Base-by-base conservation (phyloP, 2,888 invertebrate species). In the Atherix ibis region DNA sequence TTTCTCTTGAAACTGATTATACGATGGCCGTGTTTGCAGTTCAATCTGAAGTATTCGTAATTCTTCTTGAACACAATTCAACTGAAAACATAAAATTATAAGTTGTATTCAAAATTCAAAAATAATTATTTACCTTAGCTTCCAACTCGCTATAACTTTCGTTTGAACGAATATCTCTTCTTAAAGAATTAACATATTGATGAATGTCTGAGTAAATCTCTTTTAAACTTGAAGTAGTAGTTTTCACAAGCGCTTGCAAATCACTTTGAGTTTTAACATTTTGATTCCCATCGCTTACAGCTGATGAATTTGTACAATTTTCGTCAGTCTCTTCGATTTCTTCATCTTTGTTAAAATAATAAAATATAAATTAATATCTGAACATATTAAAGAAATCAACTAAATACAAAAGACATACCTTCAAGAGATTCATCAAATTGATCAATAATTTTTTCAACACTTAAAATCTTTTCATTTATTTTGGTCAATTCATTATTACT, bases 261-360 rank as follows among this genome's bases (percentile, higher is more conserved):
- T 40, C 28, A 12, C 26, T 33, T 22, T 33, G 38, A 10, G 37
- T 17, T 26, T 41, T 34, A 18, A 33, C 32, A 33, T 43, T 39
- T 31, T 41, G 38, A 36, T 44, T 47, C 26, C 44, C 46, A 32
- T 47, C 47, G 32, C 39, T 43, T 12, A 36, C 29, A 32, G 48
- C 44, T 19, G 41, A 35, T 36, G 42, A 34, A 31, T 43, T 44
- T 6, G 36, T 37, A 25, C 40, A 43, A 5, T 35, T 39, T 18
- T 35, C 36, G 31, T 41, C 38, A 24, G 37, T 34, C 4, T 35
- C 37, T 12, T 9, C n/a, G n/a, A n/a, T n/a, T n/a, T n/a, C n/a
- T n/a, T n/a, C n/a, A n/a, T n/a, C n/a, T 9, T 19, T 19, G 5
- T 19, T 5, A 6, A 6, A 9, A 19, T 19, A 19, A 5, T 19